Evolutionary conservation across 2,113 vertebrate genomes (phyloP).

Genomic region (Hippocampus guttulatus): DNA sequence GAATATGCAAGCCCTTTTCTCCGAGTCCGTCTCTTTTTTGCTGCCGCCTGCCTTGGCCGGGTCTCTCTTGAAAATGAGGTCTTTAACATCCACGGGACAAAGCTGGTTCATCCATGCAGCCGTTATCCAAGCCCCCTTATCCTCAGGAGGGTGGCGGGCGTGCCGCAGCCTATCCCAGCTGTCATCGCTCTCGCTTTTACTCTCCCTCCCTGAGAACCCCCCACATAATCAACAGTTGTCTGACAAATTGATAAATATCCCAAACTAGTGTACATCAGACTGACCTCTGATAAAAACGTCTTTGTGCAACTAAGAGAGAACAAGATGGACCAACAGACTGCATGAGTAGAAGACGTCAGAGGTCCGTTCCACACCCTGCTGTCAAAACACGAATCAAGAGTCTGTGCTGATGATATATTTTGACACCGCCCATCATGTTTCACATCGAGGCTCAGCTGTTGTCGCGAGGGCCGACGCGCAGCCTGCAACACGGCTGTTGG

Average conservation of each 20-base stretch:
- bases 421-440: conserved; percentile 48
- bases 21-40: conserved; percentile 12
- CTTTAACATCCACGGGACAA: no score
- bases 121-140: no score
- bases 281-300: conserved; percentile 5
- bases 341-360: conserved; percentile 32
- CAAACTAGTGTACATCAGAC: conserved; percentile 2
- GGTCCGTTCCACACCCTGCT: conserved; percentile 55
- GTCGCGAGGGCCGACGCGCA: conserved; percentile 29
- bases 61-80: no score
- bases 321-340: conserved; percentile 9
- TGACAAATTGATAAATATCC: neutral
- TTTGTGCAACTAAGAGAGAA: neutral
- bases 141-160: no score
- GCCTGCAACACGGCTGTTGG: conserved; percentile 41
- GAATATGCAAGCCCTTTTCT: conserved; percentile 36
- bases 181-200: no score
- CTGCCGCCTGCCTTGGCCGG: no score
- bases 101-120: no score
- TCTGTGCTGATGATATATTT: conserved; percentile 35
- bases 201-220: no score
- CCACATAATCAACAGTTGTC: no score
- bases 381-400: conserved; percentile 44
- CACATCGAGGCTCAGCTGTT: conserved; percentile 18
- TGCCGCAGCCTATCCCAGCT: no score